These are phyloP conservation scores for Xenopus tropicalis DNA, from an alignment of 2,113 vertebrate genomes.

Conservation along the genomic window UCB_Xtro_10.0 CM004446.2:128274501-128275000, in stretches of 20 bases:
- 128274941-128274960: neutral
- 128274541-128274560: slow-evolving; percentile 5
- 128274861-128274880: neutral
- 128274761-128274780: no score
- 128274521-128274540: neutral
- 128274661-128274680: neutral
- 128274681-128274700: no score
- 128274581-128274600: slow-evolving; percentile 33
- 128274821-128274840: neutral
- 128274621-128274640: slow-evolving; percentile 32
- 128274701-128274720: no score
- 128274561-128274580: slow-evolving; percentile 8
- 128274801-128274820: no score
- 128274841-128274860: neutral
- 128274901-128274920: neutral
- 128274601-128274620: slow-evolving; percentile 7
- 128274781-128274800: no score
- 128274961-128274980: neutral
- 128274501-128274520: slow-evolving; percentile 36
- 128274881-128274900: slow-evolving; percentile 1
- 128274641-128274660: slow-evolving; percentile 3
- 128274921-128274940: neutral
- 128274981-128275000: neutral
- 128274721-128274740: no score
- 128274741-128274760: no score